A percentile compares a stretch with the other conserved stretches of the same genome.
Evolutionary conservation across 2,888 invertebrate genomes (phyloP).

Genomic region (Trichogramma evanescens): DNA sequence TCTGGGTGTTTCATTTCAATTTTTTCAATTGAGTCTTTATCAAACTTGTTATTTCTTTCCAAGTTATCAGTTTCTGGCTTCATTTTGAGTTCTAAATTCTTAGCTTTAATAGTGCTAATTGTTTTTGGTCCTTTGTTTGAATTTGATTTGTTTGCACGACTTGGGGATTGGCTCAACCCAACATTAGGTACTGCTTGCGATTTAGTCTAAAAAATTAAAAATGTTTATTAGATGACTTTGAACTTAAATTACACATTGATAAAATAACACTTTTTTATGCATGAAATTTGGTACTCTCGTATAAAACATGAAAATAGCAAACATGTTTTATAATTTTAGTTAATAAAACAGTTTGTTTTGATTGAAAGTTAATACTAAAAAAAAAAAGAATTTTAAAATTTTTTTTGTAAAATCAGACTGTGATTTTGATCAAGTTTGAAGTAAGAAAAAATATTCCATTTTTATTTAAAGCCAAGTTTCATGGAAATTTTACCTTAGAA

Average conservation of each 20-base stretch:
- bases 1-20: slow-evolving; percentile 11
- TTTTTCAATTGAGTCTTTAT: neutral
- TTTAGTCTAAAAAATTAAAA: slow-evolving; percentile 30
- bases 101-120: slow-evolving; percentile 11
- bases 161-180: slow-evolving; percentile 21
- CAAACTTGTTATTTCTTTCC: slow-evolving; percentile 13
- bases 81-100: slow-evolving; percentile 23
- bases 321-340: neutral
- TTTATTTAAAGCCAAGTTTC: neutral
- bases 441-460: too few species aligned
- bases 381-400: neutral
- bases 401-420: neutral
- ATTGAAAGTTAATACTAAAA: neutral
- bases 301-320: neutral
- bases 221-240: neutral
- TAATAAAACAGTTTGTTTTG: neutral
- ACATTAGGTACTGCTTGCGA: slow-evolving; percentile 24
- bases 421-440: too few species aligned
- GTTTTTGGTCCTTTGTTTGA: slow-evolving; percentile 24
- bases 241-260: too few species aligned
- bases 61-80: slow-evolving; percentile 21
- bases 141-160: slow-evolving; percentile 14
- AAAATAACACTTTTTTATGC: too few species aligned
- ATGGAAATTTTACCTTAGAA: neutral
- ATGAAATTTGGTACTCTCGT: too few species aligned